Conservation (phyloP, 2,113 vertebrate genomes). For the Jaculus jaculus region DNA sequence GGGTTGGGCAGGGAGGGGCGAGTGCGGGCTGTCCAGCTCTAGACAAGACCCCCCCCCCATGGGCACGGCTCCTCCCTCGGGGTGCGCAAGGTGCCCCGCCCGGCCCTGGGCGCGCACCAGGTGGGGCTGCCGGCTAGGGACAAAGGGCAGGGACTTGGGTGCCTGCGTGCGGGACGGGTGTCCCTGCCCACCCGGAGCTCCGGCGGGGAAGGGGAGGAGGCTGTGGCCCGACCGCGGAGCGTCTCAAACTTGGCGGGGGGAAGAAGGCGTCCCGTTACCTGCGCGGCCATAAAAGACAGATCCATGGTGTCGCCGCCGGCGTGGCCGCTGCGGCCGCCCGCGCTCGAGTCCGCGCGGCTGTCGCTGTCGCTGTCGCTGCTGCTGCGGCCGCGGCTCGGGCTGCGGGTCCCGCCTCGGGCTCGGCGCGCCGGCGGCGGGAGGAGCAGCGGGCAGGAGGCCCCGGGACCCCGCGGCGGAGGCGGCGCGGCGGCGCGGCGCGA, state of each 20-base stretch:
- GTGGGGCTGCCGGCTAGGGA: conserved; percentile 41
- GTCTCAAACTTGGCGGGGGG: not conserved
- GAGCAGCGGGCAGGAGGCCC: conserved; percentile 31
- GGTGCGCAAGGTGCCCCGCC: not conserved
- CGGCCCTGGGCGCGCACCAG: not conserved
- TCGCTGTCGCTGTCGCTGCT: not conserved
- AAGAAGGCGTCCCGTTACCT: conserved; percentile 85
- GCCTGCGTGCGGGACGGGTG: not conserved
- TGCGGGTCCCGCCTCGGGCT: not conserved
- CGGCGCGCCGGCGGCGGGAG: not conserved
- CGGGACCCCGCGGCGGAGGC: not conserved
- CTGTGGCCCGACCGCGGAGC: not conserved
- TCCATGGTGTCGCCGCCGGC: conserved; percentile 89
- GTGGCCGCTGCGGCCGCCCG: conserved; percentile 37
- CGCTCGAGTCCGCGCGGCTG: conserved; percentile 47
- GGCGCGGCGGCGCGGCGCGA: not conserved
- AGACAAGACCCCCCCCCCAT: not conserved
- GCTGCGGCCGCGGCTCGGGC: not conserved
- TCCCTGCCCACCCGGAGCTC: not conserved
- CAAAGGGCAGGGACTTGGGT: conserved; percentile 26
- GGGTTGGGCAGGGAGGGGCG: not conserved
- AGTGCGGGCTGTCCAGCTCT: not conserved
- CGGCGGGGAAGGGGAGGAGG: fast-evolving
- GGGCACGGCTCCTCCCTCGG: not conserved
- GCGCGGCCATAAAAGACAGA: conserved; percentile 96